These are phyloP conservation scores for Hormiphora californensis DNA, from an alignment of 37 sponge, comb jelly and placozoan genomes.

Conservation along the genomic window DNA sequence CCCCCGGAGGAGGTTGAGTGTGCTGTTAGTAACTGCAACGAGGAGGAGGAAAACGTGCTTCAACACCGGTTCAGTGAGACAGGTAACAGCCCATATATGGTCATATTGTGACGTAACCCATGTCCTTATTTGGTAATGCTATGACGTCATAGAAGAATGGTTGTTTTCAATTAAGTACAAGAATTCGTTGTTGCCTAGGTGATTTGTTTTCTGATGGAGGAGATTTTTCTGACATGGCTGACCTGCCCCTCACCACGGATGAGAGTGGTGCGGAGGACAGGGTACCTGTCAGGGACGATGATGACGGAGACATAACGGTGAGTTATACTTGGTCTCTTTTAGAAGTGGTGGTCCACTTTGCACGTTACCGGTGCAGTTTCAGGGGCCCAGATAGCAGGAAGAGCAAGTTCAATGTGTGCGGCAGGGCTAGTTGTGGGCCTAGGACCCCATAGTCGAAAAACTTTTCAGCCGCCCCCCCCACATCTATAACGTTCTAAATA, in stretches of 20 bases:
- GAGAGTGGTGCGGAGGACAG: not conserved
- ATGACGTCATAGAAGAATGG: not conserved
- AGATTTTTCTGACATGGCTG: not conserved
- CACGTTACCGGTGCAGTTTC: too few species aligned
- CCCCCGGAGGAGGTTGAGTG: constrained; percentile 39
- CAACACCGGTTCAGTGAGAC: constrained; percentile 12
- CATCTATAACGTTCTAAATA: too few species aligned
- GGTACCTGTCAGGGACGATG: constrained; percentile 20
- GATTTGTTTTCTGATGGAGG: constrained; percentile 17
- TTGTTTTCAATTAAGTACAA: not conserved
- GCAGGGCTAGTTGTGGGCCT: too few species aligned
- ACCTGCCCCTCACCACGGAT: not conserved
- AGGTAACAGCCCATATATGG: not conserved
- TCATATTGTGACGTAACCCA: not conserved
- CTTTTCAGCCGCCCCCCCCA: too few species aligned
- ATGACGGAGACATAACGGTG: too few species aligned
- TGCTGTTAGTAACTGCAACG: not conserved
- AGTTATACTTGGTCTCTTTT: too few species aligned
- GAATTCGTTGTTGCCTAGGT: not conserved
- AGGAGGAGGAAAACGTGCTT: not conserved
- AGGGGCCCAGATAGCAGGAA: too few species aligned
- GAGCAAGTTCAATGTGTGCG: too few species aligned
- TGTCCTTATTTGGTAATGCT: not conserved
- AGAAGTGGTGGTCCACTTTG: too few species aligned
- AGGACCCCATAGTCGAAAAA: too few species aligned